Conservation (phyloP, 2,888 invertebrate genomes). For the Koerneria pararmatus region DNA sequence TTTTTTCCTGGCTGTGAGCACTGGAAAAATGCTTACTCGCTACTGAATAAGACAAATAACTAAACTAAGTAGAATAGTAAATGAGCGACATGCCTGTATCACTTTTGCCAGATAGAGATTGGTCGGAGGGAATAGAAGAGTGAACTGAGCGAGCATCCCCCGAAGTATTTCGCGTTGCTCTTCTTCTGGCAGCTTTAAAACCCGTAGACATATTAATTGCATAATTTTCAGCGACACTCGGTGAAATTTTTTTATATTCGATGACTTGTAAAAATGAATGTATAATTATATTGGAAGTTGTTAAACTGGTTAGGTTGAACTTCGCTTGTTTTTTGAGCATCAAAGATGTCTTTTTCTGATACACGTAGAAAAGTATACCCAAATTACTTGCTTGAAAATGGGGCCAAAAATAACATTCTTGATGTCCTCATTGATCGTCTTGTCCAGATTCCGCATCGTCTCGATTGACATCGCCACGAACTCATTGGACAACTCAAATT, state of each 20-base stretch:
- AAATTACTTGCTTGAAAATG: neutral
- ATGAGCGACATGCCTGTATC: conserved; percentile 32
- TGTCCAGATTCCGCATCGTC: conserved; percentile 43
- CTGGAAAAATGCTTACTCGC: too few species aligned
- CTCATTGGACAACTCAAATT: conserved; percentile 26
- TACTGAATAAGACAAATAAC: too few species aligned
- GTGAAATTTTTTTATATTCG: too few species aligned
- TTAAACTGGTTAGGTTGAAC: too few species aligned
- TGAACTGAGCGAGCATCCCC: conserved; percentile 31
- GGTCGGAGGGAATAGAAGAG: conserved; percentile 31
- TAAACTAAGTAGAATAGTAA: too few species aligned
- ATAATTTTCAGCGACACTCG: neutral
- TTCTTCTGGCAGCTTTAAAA: conserved; percentile 31
- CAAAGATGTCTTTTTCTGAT: too few species aligned
- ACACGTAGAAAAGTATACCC: neutral
- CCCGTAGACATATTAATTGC: neutral
- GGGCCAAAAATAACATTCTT: conserved; percentile 24
- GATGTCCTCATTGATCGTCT: conserved; percentile 34
- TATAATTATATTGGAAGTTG: too few species aligned
- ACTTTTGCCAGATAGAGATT: conserved; percentile 43
- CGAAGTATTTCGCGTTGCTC: conserved; percentile 31
- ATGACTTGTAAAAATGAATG: too few species aligned
- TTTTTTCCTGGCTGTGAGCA: too few species aligned
- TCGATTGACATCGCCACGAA: conserved; percentile 35
- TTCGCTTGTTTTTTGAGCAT: too few species aligned